phyloP scores from a whole-genome alignment of 2,797 vertebrate genomes.

The Mareca strepera region DNA sequence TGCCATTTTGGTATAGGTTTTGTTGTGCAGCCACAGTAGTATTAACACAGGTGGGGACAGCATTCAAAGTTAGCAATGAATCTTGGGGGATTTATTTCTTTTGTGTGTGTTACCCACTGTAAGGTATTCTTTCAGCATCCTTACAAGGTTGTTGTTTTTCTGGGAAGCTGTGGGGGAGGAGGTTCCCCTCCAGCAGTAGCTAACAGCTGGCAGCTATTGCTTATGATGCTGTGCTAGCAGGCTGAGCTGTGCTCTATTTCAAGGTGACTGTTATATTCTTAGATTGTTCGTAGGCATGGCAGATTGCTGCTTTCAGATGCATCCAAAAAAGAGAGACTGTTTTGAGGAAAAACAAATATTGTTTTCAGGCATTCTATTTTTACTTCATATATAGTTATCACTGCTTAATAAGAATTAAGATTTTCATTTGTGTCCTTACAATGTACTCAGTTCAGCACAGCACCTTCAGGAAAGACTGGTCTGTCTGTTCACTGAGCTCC shows the following conservation, averaged over 20 bases:
- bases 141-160: not conserved
- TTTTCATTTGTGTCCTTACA: not conserved
- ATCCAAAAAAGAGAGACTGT: not conserved
- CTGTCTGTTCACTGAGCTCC: not conserved
- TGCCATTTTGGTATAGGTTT: not conserved
- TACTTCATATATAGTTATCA: not conserved
- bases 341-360: not conserved
- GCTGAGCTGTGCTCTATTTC: not conserved
- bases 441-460: rapidly evolving
- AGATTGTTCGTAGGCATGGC: not conserved
- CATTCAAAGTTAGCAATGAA: too few relatives aligned
- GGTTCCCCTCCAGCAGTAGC: not conserved
- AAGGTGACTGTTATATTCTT: not conserved
- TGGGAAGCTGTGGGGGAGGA: not conserved
- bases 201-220: not conserved
- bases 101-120: not conserved
- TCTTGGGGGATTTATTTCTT: not conserved
- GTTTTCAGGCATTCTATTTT: not conserved
- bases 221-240: rapidly evolving
- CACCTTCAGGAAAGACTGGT: not conserved
- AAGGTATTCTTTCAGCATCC: not conserved
- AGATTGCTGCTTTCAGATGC: not conserved
- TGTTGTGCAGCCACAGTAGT: not conserved
- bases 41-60: not conserved
- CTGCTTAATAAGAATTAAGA: not conserved